phyloP scores from a whole-genome alignment of 2,113 vertebrate genomes.

The Xiphias gladius region DNA sequence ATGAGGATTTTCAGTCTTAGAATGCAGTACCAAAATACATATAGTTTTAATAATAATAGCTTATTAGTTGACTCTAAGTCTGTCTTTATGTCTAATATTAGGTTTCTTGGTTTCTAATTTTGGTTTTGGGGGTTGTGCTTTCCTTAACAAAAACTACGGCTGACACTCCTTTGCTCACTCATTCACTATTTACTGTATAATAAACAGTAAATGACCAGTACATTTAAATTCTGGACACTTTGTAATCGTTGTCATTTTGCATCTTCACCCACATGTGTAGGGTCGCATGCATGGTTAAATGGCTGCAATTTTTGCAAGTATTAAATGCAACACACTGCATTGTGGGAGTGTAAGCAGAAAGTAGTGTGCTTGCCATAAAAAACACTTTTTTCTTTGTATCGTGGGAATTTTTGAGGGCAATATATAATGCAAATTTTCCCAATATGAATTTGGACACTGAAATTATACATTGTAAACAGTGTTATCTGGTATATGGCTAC shows the following conservation, averaged over 20 bases:
- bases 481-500: too few relatives aligned
- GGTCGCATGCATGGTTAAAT: not conserved
- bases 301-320: not conserved
- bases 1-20: not conserved
- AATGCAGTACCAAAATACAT: not conserved
- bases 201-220: too few relatives aligned
- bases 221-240: not conserved
- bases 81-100: too few relatives aligned
- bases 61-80: not conserved
- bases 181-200: too few relatives aligned
- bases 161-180: too few relatives aligned
- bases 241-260: not conserved
- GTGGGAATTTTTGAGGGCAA: too few relatives aligned
- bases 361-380: not conserved
- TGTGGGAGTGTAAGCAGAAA: not conserved
- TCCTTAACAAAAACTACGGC: not conserved
- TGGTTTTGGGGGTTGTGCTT: not conserved
- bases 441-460: too few relatives aligned
- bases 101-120: too few relatives aligned
- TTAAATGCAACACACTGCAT: not conserved
- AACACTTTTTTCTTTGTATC: too few relatives aligned
- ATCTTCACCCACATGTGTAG: not conserved
- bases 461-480: too few relatives aligned
- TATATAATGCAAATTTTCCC: not conserved
- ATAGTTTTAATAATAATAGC: not conserved